Evolutionary conservation across 30 jellyfish, hydroid and myxozoan genomes (phyloP), one percentile per base, ranked within the genome.

Genomic region (Morbakka virulenta): DNA sequence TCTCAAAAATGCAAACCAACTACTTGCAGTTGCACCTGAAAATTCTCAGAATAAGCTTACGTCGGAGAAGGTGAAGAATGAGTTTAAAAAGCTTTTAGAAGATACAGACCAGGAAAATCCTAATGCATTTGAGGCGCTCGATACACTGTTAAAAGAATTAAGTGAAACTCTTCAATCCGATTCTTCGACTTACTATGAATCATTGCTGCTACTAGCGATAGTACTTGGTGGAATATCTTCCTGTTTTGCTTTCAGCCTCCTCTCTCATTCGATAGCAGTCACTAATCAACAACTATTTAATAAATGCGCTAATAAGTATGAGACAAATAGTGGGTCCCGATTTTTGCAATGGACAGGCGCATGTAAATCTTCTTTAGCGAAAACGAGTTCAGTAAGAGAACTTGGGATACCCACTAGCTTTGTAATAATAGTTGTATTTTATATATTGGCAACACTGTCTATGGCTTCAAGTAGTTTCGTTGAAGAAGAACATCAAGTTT

Each of bases 401-500:
- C 13, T 6, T 9, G 57, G 57, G 9, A 9, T 41, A 6, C 57
- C 9, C 57, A 41, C 13, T 17, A 41, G 17, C 17, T 41, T 41
- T 41, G 57, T 41, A 17, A 9, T 41, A 69, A 27, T 57, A 20
- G 2, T 33, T 1, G 14, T 76, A 1, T n/a, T 28, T 13, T 23
- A 51, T 0, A 6, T 35, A n/a, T 33, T 76, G 21, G 68, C 62
- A 21, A 51, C 69, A 14, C 32, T 68, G 13, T 12, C 50, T 4
- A 28, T 67, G 35, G 32, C 76, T n/a, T 90, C 98, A 14, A 83
- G 80, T 28, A 90, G 98, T 64, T 84, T 65, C 69, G 84, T 90
- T 57, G 98, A 90, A 62, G 98, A 90, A 50, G 98, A 90, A 34
- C 98, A 90, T 32, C 94, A 83, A 30, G 27, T 64, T 3, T 90